Percentiles rank a stretch among this genome's conserved stretches.
Evolutionary conservation across 2,888 invertebrate species (phyloP).

Genomic region (Julus scandinavius): DNA sequence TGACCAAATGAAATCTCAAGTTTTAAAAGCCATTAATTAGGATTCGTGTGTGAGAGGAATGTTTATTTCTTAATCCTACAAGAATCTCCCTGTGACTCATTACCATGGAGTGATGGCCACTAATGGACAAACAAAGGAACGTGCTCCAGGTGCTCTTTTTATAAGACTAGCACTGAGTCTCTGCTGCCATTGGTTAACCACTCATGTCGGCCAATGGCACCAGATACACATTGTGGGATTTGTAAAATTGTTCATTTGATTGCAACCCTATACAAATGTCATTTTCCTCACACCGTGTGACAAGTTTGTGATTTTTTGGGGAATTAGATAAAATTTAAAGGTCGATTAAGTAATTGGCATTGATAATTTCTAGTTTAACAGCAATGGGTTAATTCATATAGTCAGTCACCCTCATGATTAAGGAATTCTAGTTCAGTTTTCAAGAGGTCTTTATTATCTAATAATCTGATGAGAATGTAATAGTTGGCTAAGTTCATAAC

Average conservation of each 20-base stretch:
- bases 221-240: not conserved
- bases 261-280: not conserved
- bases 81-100: not conserved
- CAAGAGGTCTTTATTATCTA: no score
- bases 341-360: no score
- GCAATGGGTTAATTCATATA: no score
- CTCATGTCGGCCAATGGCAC: not conserved
- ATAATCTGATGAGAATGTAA: no score
- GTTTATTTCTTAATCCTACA: constrained; percentile 38
- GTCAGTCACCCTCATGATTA: no score
- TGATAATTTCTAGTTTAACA: no score
- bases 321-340: no score
- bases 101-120: not conserved
- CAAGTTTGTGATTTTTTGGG: no score
- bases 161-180: not conserved
- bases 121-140: constrained; percentile 12
- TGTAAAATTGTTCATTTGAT: no score
- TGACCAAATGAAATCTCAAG: constrained; percentile 22
- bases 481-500: no score
- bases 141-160: constrained; percentile 22
- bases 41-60: constrained; percentile 35
- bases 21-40: constrained; percentile 42
- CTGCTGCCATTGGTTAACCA: not conserved
- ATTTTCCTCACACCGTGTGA: not conserved
- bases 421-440: no score